A percentile compares a stretch with the other conserved stretches of the same genome.
phyloP scores from a whole-genome alignment of 2,888 invertebrate species.

The Chloroclysta siterata region DNA sequence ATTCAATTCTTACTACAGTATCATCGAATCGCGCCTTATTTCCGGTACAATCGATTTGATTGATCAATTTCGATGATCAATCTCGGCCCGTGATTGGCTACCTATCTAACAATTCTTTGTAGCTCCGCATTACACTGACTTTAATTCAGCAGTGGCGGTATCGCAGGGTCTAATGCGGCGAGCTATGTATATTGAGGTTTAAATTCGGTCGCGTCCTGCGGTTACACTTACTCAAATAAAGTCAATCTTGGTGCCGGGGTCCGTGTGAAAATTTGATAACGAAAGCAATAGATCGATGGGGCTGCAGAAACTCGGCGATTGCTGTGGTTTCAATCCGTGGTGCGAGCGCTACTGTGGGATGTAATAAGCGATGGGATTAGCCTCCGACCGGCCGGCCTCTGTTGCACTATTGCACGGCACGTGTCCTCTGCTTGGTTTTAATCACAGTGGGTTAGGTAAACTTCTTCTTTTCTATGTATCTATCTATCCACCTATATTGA shows the following conservation, averaged over 20 bases:
- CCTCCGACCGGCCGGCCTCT: conserved; percentile 45
- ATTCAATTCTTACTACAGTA: conserved; percentile 68
- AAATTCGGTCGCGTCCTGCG: conserved; percentile 64
- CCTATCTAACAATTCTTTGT: conserved; percentile 66
- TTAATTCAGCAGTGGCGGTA: conserved; percentile 50
- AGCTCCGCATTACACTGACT: conserved; percentile 69
- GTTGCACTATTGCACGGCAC: conserved; percentile 29
- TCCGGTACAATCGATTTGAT: conserved; percentile 82
- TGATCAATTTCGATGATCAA: conserved; percentile 84
- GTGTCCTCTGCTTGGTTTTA: conserved; percentile 31
- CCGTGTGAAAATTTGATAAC: conserved; percentile 85
- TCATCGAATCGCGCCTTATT: conserved; percentile 79
- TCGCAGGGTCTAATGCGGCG: conserved; percentile 52
- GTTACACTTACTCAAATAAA: conserved; percentile 83
- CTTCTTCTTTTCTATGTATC: too few species aligned
- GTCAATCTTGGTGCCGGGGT: conserved; percentile 78
- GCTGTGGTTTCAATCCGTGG: conserved; percentile 75
- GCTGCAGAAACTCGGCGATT: conserved; percentile 76
- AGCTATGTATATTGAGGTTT: conserved; percentile 64
- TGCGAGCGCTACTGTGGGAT: conserved; percentile 78
- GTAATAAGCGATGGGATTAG: conserved; percentile 78
- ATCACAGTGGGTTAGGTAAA: conserved; percentile 32
- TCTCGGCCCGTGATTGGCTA: conserved; percentile 81
- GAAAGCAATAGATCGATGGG: conserved; percentile 80
- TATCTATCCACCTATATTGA: not conserved